A percentile compares a stretch with the other conserved stretches of the same genome.
These are phyloP conservation scores for Aurelia aurita DNA, from an alignment of 30 jellyfish, hydroid and myxozoan genomes.

Conservation along the genomic window DNA sequence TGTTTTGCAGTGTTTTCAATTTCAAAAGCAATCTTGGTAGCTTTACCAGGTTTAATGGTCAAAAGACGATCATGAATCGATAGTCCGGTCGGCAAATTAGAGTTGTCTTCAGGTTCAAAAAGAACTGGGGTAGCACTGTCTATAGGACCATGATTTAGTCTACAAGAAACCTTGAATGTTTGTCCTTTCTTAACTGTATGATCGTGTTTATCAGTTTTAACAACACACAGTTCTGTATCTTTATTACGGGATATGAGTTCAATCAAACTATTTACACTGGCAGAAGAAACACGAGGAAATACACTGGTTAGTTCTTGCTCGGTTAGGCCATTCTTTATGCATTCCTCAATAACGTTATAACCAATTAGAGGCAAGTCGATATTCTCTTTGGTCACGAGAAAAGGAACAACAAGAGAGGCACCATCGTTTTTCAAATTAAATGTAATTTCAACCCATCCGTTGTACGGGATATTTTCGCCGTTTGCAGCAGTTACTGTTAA, in stretches of 20 bases:
- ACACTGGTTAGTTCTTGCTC: constrained; percentile 31
- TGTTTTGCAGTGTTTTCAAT: constrained; percentile 19
- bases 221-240: constrained; percentile 10
- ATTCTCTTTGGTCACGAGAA: constrained; percentile 29
- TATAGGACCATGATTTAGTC: constrained; percentile 31
- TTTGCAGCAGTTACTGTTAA: constrained; percentile 30
- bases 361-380: constrained; percentile 34
- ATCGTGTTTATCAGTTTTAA: neutral
- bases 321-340: constrained; percentile 4
- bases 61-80: neutral
- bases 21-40: constrained; percentile 11
- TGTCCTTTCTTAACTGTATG: constrained; percentile 7
- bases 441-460: constrained; percentile 33
- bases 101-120: constrained; percentile 9
- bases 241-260: constrained; percentile 6
- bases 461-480: constrained; percentile 44
- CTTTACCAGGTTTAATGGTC: neutral
- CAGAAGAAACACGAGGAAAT: constrained; percentile 8
- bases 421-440: constrained; percentile 6
- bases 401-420: constrained; percentile 29
- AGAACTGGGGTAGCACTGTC: constrained; percentile 13
- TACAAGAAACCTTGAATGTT: neutral
- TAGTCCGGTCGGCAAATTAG: neutral
- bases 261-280: constrained; percentile 1
- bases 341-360: constrained; percentile 36